Base-by-base conservation (phyloP, 2,888 invertebrate genomes). In the Papilio elwesi region DNA sequence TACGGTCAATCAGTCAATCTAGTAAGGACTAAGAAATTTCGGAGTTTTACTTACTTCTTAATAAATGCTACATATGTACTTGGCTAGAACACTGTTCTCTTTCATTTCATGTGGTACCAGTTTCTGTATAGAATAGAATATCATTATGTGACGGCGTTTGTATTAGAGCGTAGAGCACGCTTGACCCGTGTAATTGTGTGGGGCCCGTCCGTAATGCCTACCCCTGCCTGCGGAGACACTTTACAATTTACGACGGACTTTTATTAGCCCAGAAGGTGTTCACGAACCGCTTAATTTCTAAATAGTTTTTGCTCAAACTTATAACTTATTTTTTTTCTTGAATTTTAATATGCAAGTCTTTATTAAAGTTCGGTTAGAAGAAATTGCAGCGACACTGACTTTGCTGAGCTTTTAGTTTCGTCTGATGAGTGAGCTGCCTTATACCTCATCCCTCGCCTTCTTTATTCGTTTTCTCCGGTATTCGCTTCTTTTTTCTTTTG, bases 181-280 rank as follows among this genome's bases (percentile, higher is more conserved):
- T 87, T 87, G 90, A 89, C 88, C 89, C 81, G 82, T 85, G 90
- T 90, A 89, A 90, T 90, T 90, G 90, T 88, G 86, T 49, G 68
- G 59, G 49, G 26, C 49, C n/a, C 26, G 68, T 59, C 57, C 49
- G 68, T 68, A 68, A 68, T 68, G 43, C 4, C 26, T 26, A 26
- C 26, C 26, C 68, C 43, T 52, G 68, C 75, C 68, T 67, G 78
- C 68, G 71, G 73, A 69, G 62, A 15, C 26, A 49, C 53, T 84
- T 87, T 85, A 87, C 68, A 85, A 75, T 57, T 70, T 74, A 81
- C 85, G 83, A 85, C 76, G 75, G 64, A 70, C 38, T 64, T 69
- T 69, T 69, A 69, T 62, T 52, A 69, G 62, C 38, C 15, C 15
- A 69, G 51, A 62, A 62, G 69, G 62, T 69, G 69, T 69, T 69